Base-by-base conservation (phyloP, 2,888 invertebrate genomes). In the Ypsolopha sequella region DNA sequence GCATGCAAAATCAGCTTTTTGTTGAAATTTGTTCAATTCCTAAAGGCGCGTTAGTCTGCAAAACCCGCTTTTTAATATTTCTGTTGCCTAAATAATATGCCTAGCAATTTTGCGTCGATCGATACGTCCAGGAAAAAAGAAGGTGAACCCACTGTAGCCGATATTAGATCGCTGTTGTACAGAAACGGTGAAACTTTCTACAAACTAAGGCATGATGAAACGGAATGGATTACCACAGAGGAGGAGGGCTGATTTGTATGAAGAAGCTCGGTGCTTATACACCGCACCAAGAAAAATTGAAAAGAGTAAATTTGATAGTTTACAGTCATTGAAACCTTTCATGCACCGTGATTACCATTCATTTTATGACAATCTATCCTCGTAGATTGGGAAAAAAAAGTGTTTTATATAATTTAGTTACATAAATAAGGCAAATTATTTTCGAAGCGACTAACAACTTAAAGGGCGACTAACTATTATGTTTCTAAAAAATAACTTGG, bases 71-170 rank as follows among this genome's bases (percentile, higher is more conserved):
- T 24, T 24, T 24, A 24, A 4, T 4, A 24, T 3, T 24, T 24
- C 24, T 24, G 24, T 24, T 24, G 24, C 2, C 4, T 24, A 57
- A 48, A 48, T 46, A 41, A 11, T 55, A 6, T 38, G n/a, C n/a
- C 47, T 48, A 52, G 52, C 4, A 55, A 56, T 34, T 53, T 56
- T 13, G 52, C 51, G 51, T 55, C 54, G 14, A 52, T 55, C 54
- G 14, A 58, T 56, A 51, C 39, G 55, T 36, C 56, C 55, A 6
- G 54, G 55, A 11, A 56, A 53, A 57, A 57, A 45, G 51, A 51
- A 10, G 58, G 54, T 33, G 58, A 56, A 54, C 55, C 55, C 34
- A 51, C 52, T 35, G 56, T 58, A 6, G 54, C 51, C 8, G 56
- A 56, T 46, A 52, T 58, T 49, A 46, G 54, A 51, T 51, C 45